phyloP scores from a whole-genome alignment of 2,113 vertebrate genomes.

The Pituophis catenifer region DNA sequence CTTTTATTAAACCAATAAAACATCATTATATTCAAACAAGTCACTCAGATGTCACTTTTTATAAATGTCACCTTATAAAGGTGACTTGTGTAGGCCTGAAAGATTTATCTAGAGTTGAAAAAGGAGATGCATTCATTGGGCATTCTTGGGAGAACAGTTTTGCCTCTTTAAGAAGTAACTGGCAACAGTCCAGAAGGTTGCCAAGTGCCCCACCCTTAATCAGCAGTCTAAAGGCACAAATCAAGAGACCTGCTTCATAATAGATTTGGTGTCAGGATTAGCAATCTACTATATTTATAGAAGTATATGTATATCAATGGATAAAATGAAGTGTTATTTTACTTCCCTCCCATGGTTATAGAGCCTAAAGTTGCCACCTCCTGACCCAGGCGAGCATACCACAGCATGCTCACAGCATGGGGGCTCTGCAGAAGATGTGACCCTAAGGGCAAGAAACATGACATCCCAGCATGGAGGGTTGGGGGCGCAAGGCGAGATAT shows the following conservation, averaged over 20 bases:
- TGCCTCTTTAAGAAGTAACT: constrained; percentile 39
- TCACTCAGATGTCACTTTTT: constrained; percentile 25
- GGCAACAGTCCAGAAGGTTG: constrained; percentile 21
- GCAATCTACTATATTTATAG: not conserved
- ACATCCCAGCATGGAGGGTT: constrained; percentile 65
- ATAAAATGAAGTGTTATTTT: constrained; percentile 39
- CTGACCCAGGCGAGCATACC: constrained; percentile 73
- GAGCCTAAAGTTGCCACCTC: constrained; percentile 47
- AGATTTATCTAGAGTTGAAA: constrained; percentile 35
- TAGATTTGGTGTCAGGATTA: not conserved
- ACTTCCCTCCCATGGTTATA: constrained; percentile 40
- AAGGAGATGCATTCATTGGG: constrained; percentile 28
- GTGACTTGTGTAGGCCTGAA: constrained; percentile 11
- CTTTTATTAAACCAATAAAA: not conserved
- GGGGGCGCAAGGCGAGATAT: constrained; percentile 59
- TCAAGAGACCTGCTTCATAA: constrained; percentile 14
- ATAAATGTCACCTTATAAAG: constrained; percentile 27
- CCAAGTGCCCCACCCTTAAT: constrained; percentile 4
- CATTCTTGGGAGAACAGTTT: constrained; percentile 17
- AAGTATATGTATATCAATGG: constrained; percentile 31
- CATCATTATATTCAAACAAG: not conserved
- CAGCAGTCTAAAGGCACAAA: constrained; percentile 44
- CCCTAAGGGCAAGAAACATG: constrained; percentile 66
- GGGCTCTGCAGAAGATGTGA: constrained; percentile 74
- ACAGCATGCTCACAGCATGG: constrained; percentile 65